Conservation (phyloP, 1,140 invertebrate species). For the Temnothorax longispinosus region DNA sequence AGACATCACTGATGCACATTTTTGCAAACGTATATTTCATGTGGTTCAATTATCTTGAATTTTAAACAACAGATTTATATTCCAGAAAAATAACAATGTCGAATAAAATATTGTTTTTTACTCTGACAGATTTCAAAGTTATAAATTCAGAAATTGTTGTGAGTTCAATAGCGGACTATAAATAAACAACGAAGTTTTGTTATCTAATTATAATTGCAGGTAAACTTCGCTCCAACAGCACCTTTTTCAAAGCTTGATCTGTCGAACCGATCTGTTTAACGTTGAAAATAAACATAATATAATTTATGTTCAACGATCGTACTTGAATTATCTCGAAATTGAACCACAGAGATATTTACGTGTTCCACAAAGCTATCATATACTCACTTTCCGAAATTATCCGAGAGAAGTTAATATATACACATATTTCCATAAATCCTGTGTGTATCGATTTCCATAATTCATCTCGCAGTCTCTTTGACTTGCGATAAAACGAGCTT, state of each 20-base stretch:
- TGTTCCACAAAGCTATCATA: neutral
- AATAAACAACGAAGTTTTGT: neutral
- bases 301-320: neutral
- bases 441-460: slow-evolving; percentile 11
- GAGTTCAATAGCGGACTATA: neutral
- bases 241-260: neutral
- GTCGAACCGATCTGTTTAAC: neutral
- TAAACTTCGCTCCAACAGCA: neutral
- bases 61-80: neutral
- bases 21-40: neutral
- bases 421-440: neutral
- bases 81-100: neutral
- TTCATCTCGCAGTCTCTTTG: slow-evolving; percentile 11
- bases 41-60: neutral
- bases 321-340: neutral
- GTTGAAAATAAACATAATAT: neutral
- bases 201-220: neutral
- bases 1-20: neutral
- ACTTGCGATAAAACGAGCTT: neutral
- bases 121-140: neutral
- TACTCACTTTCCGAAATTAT: neutral
- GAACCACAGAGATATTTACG: neutral
- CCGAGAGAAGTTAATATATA: neutral
- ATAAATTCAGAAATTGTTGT: neutral
- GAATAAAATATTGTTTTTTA: neutral